phyloP scores from a whole-genome alignment of 2,888 invertebrate species.

The Nycteola revayana region DNA sequence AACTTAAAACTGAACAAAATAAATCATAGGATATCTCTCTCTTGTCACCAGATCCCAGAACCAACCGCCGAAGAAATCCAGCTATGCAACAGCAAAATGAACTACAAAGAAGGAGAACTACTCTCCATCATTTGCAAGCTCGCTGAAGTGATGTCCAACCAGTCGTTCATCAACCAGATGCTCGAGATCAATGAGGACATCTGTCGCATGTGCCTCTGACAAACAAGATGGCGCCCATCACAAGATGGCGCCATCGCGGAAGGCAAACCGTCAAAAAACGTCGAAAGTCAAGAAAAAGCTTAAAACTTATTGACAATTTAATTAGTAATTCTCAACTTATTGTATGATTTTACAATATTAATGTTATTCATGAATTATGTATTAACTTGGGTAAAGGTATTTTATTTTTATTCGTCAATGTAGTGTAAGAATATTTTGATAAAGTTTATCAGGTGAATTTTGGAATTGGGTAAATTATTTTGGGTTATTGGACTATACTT shows the following conservation, averaged over 20 bases:
- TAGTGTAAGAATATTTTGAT: slow-evolving; percentile 32
- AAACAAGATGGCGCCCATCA: slow-evolving; percentile 42
- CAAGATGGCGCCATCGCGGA: slow-evolving; percentile 41
- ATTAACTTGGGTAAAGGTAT: slow-evolving; percentile 26
- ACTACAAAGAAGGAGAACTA: slow-evolving; percentile 85
- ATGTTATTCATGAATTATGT: slow-evolving; percentile 25
- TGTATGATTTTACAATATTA: slow-evolving; percentile 19
- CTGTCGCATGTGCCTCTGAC: slow-evolving; percentile 86
- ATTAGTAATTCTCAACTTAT: slow-evolving; percentile 31
- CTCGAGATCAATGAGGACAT: slow-evolving; percentile 91
- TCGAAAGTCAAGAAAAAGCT: slow-evolving; percentile 8
- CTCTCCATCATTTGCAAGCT: slow-evolving; percentile 84
- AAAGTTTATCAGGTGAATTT: too few relatives aligned
- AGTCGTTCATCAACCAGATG: slow-evolving; percentile 88
- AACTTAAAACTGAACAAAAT: too few relatives aligned
- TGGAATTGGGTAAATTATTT: too few relatives aligned
- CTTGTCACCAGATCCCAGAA: slow-evolving; percentile 81
- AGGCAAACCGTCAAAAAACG: slow-evolving; percentile 10
- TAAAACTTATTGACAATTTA: slow-evolving; percentile 27
- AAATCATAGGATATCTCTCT: too few relatives aligned
- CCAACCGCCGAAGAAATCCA: slow-evolving; percentile 82
- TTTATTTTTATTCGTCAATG: slow-evolving; percentile 21
- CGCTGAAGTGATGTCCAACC: slow-evolving; percentile 86
- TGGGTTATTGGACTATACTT: slow-evolving; percentile 24
- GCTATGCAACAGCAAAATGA: slow-evolving; percentile 88